Base-by-base conservation (phyloP, 2,888 invertebrate species). In the Sarcophaga caerulescens region DNA sequence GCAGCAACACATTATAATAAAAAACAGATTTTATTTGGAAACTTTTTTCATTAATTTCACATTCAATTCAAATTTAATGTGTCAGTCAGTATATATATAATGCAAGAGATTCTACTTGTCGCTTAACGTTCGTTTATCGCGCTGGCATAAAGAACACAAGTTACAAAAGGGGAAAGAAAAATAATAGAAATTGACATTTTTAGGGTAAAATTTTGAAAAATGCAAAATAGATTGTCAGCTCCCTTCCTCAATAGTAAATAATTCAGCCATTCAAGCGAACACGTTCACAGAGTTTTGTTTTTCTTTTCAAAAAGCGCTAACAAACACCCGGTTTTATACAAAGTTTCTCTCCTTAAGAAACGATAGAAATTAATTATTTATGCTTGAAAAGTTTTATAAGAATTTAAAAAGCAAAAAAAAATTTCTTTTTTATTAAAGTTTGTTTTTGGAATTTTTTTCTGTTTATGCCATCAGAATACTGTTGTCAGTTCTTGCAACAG, bases 321-420 rank as follows among this genome's bases (percentile, higher is more conserved):
- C 70, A 70, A 76, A 82, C 76, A 77, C 71, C 82, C 76, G 21
- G 21, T 45, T 70, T 59, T 47, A 25, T 21, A 14, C 0, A 52
- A 52, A 52, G 52, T 52, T 52, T 52, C 17, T 11, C n/a, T 60
- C 19, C n/a, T 60, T 60, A 60, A 60, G 52, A 66, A 66, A 82
- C 25, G 71, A 77, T 66, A 60, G 19, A 62, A 73, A 77, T 83
- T 83, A 77, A 83, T 77, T 83, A 83, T 83, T 83, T 78, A 83
- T 73, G 77, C 82, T 66, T 77, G 73, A 83, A 77, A 71, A 77
- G 71, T 71, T 83, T 25, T 66, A 45, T 35, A n/a, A 45, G 35
- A 68, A 57, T 47, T 65, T 59, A 59, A 69, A 35, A 25, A 35
- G 0, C 6, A 35, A 35, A 35, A 35, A 8, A 35, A 3, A 25